Percentiles rank a stretch among this genome's conserved stretches.
These are phyloP conservation scores for Apostichopus leukothele DNA, from an alignment of 53 echinoderm and acorn worm genomes.

Conservation along the genomic window DNA sequence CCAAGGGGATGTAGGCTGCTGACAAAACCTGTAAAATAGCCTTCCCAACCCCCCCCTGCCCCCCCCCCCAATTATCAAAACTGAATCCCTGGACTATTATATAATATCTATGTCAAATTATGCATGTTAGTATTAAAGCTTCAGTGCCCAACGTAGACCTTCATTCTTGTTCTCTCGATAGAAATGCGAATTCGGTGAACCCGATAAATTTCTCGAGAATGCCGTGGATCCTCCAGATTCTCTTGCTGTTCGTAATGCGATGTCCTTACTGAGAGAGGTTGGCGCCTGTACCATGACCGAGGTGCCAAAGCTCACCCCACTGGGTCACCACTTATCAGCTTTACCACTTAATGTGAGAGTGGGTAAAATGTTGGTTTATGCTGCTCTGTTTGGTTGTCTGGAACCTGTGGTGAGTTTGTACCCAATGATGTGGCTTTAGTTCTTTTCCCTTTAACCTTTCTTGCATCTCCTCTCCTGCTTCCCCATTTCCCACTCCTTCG, in stretches of 20 bases:
- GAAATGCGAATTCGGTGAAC: conserved; percentile 88
- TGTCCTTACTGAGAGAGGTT: conserved; percentile 80
- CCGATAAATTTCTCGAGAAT: conserved; percentile 75
- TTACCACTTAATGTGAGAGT: conserved; percentile 90
- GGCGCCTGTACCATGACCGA: conserved; percentile 74
- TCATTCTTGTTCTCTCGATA: not conserved
- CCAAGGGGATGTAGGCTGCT: too few species aligned
- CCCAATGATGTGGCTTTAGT: too few species aligned
- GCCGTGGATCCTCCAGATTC: conserved; percentile 80
- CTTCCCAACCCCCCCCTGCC: too few species aligned
- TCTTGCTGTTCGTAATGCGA: conserved; percentile 72
- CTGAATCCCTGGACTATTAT: too few species aligned
- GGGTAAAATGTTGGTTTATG: conserved; percentile 93
- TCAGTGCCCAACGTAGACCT: too few species aligned
- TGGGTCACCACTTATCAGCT: conserved; percentile 88
- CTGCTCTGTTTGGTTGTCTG: conserved; percentile 91
- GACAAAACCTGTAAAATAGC: too few species aligned
- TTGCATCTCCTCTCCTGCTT: too few species aligned
- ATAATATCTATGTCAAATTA: too few species aligned
- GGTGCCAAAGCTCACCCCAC: conserved; percentile 72
- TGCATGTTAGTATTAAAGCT: too few species aligned
- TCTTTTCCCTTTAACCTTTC: too few species aligned
- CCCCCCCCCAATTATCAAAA: too few species aligned
- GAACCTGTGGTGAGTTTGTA: conserved; percentile 82
- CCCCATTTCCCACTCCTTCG: too few species aligned